phyloP scores from a whole-genome alignment of 2,888 invertebrate species.

The Cryptocephalus moraei region DNA sequence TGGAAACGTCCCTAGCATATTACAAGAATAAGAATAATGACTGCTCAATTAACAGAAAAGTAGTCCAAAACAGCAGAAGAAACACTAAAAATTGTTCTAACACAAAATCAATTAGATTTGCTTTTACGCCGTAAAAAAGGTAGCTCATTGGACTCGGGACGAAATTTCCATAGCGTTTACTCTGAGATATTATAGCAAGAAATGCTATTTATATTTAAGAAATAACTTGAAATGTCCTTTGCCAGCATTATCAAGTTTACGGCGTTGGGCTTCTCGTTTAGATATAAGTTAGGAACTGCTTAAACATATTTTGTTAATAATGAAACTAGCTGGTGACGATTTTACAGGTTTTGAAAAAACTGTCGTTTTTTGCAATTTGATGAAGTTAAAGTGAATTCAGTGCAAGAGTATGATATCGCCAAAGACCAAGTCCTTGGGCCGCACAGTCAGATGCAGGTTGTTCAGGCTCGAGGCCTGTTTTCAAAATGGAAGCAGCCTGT shows the following conservation, averaged over 20 bases:
- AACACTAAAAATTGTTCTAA: too few species aligned
- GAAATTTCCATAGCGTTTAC: constrained; percentile 1
- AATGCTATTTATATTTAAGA: not conserved
- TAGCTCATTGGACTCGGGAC: constrained; percentile 1
- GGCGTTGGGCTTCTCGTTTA: constrained; percentile 11
- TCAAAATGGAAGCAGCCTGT: constrained; percentile 17
- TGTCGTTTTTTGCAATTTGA: constrained; percentile 8
- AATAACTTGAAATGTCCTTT: constrained; percentile 1
- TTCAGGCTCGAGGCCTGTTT: constrained; percentile 13
- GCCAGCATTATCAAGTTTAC: constrained; percentile 9
- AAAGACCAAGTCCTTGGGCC: constrained; percentile 18
- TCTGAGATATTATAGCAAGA: not conserved
- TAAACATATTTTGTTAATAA: constrained; percentile 7
- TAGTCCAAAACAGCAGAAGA: too few species aligned
- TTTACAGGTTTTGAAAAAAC: constrained; percentile 1
- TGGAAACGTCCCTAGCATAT: too few species aligned
- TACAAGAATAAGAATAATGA: too few species aligned
- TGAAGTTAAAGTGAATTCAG: too few species aligned
- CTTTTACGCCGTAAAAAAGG: not conserved
- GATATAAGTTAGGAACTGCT: constrained; percentile 9
- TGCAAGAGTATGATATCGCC: too few species aligned
- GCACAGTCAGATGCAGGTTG: constrained; percentile 11
- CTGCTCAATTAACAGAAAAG: too few species aligned
- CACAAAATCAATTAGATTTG: not conserved
- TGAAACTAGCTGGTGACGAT: too few species aligned